Conservation (phyloP, 2,113 vertebrate genomes). For the Gopherus flavomarginatus region DNA sequence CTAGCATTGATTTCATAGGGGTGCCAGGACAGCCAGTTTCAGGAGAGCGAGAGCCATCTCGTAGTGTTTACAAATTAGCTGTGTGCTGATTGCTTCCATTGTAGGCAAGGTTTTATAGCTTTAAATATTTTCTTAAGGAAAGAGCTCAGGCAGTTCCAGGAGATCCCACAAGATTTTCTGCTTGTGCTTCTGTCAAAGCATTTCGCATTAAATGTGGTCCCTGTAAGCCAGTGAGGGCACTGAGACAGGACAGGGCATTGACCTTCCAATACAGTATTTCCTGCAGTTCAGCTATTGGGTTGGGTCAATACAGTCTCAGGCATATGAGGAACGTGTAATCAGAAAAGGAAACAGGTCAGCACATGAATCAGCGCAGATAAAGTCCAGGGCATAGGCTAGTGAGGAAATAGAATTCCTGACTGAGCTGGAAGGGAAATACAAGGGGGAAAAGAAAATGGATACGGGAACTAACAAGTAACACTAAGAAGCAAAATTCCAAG, state of each 20-base stretch:
- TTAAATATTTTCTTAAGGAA: conserved; percentile 44
- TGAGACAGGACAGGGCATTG: not conserved
- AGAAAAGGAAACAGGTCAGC: conserved; percentile 64
- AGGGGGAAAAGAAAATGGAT: not conserved
- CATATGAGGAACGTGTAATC: conserved; percentile 36
- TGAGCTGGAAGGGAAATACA: conserved; percentile 27
- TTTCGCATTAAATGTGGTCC: not conserved
- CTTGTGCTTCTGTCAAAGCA: not conserved
- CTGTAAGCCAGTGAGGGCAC: conserved; percentile 24
- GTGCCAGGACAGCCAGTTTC: not conserved
- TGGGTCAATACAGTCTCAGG: conserved; percentile 35
- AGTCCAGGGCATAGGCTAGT: conserved; percentile 7
- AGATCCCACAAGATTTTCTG: conserved; percentile 19
- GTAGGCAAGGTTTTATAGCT: not conserved
- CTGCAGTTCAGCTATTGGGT: not conserved
- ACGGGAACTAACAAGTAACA: conserved; percentile 37
- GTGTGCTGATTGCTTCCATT: conserved; percentile 20
- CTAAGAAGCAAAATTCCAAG: conserved; percentile 42
- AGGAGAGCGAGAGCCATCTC: conserved; percentile 33
- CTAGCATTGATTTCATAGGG: conserved; percentile 11
- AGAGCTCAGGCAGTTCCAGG: conserved; percentile 39
- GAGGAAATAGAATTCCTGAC: not conserved
- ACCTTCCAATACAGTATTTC: not conserved
- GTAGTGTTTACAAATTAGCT: not conserved
- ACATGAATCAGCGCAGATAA: conserved; percentile 39